phyloP scores from a whole-genome alignment of 2,113 vertebrate species.

The Tenrec ecaudatus region DNA sequence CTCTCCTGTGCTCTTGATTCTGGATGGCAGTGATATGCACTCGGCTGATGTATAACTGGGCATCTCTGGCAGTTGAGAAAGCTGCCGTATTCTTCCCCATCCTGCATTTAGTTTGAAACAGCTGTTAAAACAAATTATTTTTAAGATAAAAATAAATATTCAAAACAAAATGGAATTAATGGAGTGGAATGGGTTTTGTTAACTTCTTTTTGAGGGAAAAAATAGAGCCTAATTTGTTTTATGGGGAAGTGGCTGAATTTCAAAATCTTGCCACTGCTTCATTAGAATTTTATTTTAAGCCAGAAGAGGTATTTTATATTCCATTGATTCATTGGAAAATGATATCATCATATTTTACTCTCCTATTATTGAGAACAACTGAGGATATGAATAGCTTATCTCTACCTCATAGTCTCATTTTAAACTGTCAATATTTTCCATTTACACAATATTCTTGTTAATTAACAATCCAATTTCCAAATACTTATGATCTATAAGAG shows the following conservation, averaged over 20 bases:
- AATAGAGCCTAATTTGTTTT: conserved; percentile 69
- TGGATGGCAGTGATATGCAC: not conserved
- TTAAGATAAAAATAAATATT: conserved; percentile 19
- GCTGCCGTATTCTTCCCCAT: not conserved
- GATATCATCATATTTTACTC: conserved; percentile 46
- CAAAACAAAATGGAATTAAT: conserved; percentile 31
- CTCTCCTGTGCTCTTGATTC: not conserved
- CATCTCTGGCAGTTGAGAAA: not conserved
- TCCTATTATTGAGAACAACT: conserved; percentile 4
- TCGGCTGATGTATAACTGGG: not conserved
- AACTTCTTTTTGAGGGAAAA: conserved; percentile 57
- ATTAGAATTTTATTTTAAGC: conserved; percentile 71
- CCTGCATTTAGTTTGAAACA: conserved; percentile 40
- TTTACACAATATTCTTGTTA: conserved; percentile 53
- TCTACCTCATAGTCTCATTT: conserved; percentile 45
- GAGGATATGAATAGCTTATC: not conserved
- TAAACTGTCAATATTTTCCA: conserved; percentile 46
- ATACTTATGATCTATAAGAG: conserved; percentile 24
- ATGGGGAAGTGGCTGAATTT: conserved; percentile 56
- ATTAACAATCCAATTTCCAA: conserved; percentile 62
- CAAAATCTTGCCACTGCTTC: conserved; percentile 65
- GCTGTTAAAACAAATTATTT: conserved; percentile 36
- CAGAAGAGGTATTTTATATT: conserved; percentile 60
- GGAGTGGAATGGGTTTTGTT: conserved; percentile 32
- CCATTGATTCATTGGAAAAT: conserved; percentile 55